Base-by-base conservation (phyloP, 2,888 invertebrate genomes). In the Capitulum mitella region DNA sequence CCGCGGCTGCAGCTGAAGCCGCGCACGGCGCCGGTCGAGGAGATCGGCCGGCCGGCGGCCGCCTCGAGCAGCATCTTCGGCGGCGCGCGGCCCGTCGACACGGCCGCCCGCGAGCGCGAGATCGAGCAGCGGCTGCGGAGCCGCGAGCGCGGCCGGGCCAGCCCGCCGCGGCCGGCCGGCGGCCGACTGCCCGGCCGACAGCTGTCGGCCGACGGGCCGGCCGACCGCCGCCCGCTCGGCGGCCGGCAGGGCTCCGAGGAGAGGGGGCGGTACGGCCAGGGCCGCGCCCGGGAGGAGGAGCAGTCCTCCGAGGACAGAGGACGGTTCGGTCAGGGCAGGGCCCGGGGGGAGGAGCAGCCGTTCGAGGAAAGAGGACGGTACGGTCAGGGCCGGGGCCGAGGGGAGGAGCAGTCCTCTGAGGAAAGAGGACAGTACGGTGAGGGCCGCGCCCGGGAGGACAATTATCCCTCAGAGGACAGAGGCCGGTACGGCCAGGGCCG, bases 41-140 rank as follows among this genome's bases (percentile, higher is more conserved):
- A 80, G 48, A 48, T 76, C 43, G 76, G 46, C 29, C n/a, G 16
- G 29, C 76, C 76, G 16, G 43, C 76, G n/a, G 34, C 46, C 48
- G 26, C 16, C 48, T 19, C 16, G 16, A 37, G 34, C 40, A 92
- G 92, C 80, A 95, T 97, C 82, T 97, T 87, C 84, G 87, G 87
- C 32, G 85, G 84, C 51, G 87, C 87, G 32, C 87, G 86, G 82
- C 87, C 87, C 6, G 87, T 87, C 12, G 86, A 87, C 82, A 87
- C 87, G 0, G 84, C 86, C n/a, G 84, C 86, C 10, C 83, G 84
- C 77, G 87, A 87, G 82, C 81, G 85, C 48, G 86, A 87, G 82
- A 87, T 87, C 40, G 87, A 87, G 82, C 85, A 85, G 80, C 81
- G 83, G 40, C 79, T 85, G 46, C 70, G 70, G 3, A 79, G 70